phyloP scores from a whole-genome alignment of 1,140 invertebrate genomes.

The Trypoxylus dichotomus region DNA sequence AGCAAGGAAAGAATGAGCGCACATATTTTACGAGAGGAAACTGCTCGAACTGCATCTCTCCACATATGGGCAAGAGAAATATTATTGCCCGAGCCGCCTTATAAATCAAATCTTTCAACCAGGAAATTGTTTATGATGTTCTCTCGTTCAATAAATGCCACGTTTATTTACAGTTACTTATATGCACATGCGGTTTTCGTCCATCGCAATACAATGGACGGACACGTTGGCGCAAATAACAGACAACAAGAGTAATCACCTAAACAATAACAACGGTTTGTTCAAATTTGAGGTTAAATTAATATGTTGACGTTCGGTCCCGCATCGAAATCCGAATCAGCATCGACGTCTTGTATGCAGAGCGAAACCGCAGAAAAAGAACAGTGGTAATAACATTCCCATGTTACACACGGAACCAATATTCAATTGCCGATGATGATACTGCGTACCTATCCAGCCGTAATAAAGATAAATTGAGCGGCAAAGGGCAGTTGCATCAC shows the following conservation, averaged over 20 bases:
- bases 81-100: slow-evolving; percentile 5
- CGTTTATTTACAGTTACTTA: slow-evolving; percentile 21
- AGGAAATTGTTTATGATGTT: slow-evolving; percentile 21
- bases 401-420: slow-evolving; percentile 1
- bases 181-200: slow-evolving; percentile 15
- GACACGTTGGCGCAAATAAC: neutral
- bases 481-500: slow-evolving; percentile 24
- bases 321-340: neutral
- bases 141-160: slow-evolving; percentile 11
- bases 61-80: slow-evolving; percentile 14
- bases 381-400: neutral
- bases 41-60: neutral
- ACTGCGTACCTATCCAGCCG: slow-evolving; percentile 1
- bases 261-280: neutral
- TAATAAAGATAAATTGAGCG: slow-evolving; percentile 27
- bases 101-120: slow-evolving; percentile 23
- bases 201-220: neutral
- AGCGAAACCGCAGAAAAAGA: slow-evolving; percentile 20
- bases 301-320: slow-evolving; percentile 8
- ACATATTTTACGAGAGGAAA: neutral
- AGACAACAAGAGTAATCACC: neutral
- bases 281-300: slow-evolving; percentile 6
- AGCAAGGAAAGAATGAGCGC: neutral
- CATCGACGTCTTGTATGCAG: neutral
- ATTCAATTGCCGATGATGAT: slow-evolving; percentile 16